Percentiles rank a stretch among this genome's conserved stretches.
phyloP scores from a whole-genome alignment of 1,140 invertebrate genomes.

The Leptoteleia sp. region DNA sequence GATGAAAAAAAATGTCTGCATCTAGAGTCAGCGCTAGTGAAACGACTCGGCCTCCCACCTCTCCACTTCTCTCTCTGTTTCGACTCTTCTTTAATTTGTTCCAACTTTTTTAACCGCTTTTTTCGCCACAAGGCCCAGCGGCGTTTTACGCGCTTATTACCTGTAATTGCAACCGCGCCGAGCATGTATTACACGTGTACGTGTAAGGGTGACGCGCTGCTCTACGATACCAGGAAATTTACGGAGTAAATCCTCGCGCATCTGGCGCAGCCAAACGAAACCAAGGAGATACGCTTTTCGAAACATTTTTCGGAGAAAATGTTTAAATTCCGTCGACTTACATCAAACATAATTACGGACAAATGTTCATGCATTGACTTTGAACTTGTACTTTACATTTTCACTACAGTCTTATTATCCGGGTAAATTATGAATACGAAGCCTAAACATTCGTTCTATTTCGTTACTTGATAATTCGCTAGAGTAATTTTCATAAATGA shows the following conservation, averaged over 20 bases:
- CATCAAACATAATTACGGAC: neutral
- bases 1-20: conserved; percentile 44
- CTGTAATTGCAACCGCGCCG: conserved; percentile 63
- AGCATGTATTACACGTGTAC: conserved; percentile 61
- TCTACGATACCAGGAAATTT: conserved; percentile 69
- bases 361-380: too few relatives aligned
- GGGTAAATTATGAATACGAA: too few relatives aligned
- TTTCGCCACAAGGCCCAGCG: conserved; percentile 62
- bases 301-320: conserved; percentile 35
- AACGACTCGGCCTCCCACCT: conserved; percentile 24
- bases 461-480: too few relatives aligned
- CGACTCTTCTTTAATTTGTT: conserved; percentile 55
- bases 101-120: conserved; percentile 55
- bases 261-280: conserved; percentile 59
- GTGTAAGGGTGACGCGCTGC: conserved; percentile 60
- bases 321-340: conserved; percentile 4
- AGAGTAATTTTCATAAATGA: too few relatives aligned
- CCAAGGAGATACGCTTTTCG: conserved; percentile 34
- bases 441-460: too few relatives aligned
- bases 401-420: too few relatives aligned
- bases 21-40: conserved; percentile 28
- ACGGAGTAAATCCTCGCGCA: conserved; percentile 55
- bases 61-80: conserved; percentile 5
- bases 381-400: too few relatives aligned
- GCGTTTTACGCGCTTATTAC: conserved; percentile 63